These are phyloP conservation scores for Oreochromis mossambicus DNA, from an alignment of 2,797 vertebrate genomes.

Conservation along the genomic window DNA sequence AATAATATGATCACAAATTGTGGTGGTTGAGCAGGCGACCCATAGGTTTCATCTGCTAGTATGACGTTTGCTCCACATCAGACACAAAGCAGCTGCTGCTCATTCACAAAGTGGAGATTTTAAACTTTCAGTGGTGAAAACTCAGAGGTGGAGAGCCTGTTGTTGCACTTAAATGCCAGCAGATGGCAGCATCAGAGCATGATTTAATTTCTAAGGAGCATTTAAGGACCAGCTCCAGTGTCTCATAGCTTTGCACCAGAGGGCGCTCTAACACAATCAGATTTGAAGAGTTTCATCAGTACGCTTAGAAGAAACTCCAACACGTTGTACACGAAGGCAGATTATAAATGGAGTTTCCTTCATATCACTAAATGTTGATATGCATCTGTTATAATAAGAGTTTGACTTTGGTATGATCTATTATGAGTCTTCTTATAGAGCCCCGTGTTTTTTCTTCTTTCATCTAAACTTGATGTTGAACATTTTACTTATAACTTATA, in stretches of 20 bases:
- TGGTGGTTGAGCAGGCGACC: too few relatives aligned
- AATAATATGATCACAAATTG: too few relatives aligned
- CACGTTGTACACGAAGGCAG: fast-evolving
- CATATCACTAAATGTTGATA: fast-evolving
- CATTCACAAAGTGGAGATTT: too few relatives aligned
- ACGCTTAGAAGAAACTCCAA: not conserved
- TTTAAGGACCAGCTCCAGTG: not conserved
- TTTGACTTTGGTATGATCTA: fast-evolving
- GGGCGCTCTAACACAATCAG: not conserved
- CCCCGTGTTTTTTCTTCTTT: fast-evolving
- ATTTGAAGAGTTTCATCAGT: fast-evolving
- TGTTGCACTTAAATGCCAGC: too few relatives aligned
- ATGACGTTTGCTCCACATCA: too few relatives aligned
- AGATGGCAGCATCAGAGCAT: too few relatives aligned
- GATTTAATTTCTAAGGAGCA: too few relatives aligned
- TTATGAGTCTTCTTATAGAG: fast-evolving
- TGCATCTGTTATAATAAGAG: not conserved
- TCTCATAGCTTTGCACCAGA: fast-evolving
- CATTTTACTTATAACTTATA: not conserved
- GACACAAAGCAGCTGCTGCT: too few relatives aligned
- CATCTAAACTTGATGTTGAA: fast-evolving
- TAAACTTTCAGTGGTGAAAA: too few relatives aligned
- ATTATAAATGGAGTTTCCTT: fast-evolving
- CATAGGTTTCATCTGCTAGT: too few relatives aligned
- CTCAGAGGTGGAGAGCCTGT: too few relatives aligned